These are phyloP conservation scores for Trichonephila clavata DNA, from an alignment of 1,140 invertebrate genomes.

Conservation along the genomic window DNA sequence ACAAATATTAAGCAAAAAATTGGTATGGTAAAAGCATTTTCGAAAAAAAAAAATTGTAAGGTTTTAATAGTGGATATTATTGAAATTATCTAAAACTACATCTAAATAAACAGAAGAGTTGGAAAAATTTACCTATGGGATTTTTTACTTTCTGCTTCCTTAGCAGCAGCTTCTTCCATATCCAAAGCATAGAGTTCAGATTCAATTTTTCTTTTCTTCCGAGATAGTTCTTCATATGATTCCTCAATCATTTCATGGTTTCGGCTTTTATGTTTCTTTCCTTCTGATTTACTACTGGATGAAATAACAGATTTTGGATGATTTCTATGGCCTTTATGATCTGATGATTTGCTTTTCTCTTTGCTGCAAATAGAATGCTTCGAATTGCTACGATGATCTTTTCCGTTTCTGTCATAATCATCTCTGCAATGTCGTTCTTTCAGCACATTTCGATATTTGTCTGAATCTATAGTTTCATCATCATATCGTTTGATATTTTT, in stretches of 20 bases:
- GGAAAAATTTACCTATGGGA: not conserved
- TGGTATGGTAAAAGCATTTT: no score
- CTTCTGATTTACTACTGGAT: not conserved
- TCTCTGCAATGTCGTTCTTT: constrained; percentile 30
- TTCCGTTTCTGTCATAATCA: not conserved
- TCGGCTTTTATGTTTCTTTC: not conserved
- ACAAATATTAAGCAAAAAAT: no score
- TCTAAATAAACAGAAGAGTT: no score
- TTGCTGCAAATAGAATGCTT: not conserved
- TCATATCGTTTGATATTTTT: not conserved
- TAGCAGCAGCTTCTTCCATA: constrained; percentile 60
- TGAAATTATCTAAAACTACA: no score
- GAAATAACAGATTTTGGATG: not conserved
- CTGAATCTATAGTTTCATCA: not conserved
- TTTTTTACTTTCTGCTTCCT: constrained; percentile 37
- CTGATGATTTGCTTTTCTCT: not conserved
- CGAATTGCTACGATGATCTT: not conserved
- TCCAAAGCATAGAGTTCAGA: constrained; percentile 49
- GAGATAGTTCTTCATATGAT: constrained; percentile 59
- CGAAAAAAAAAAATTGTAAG: no score
- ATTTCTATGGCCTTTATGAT: not conserved
- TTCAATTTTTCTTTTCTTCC: constrained; percentile 56
- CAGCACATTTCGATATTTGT: constrained; percentile 28
- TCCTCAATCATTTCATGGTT: constrained; percentile 19
- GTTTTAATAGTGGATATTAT: no score